These are phyloP conservation scores for Melospiza melodia DNA, from an alignment of 2,113 vertebrate genomes.

Conservation along the genomic window DNA sequence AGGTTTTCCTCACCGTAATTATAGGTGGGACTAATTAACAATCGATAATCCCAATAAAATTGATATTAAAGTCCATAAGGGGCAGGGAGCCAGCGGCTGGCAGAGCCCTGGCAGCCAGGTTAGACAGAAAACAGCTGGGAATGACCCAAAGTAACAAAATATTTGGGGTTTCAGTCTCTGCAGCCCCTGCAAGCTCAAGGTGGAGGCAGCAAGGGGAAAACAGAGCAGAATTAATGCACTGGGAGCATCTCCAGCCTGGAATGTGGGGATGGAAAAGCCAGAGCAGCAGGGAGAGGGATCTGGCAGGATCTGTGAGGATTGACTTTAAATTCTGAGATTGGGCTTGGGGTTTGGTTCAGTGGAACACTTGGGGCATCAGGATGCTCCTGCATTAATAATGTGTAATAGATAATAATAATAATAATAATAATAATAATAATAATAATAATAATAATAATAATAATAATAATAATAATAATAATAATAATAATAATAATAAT, in stretches of 20 bases:
- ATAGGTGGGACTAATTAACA: neutral
- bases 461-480: neutral
- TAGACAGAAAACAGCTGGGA: neutral
- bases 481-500: too few relatives aligned
- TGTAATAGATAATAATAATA: neutral
- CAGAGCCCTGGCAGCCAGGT: neutral
- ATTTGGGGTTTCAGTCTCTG: neutral
- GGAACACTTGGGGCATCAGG: neutral
- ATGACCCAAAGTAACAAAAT: neutral
- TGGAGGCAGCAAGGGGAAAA: neutral
- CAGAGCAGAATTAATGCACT: neutral
- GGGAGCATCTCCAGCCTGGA: neutral
- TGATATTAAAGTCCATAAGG: neutral
- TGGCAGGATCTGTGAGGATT: neutral
- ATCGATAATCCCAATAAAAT: neutral
- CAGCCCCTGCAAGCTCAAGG: neutral
- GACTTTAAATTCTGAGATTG: accelerated
- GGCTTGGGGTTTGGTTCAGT: neutral
- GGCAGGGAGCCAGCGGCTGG: neutral
- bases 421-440: too few relatives aligned
- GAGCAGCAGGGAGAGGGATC: neutral
- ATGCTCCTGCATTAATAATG: neutral
- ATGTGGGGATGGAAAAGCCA: neutral
- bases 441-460: too few relatives aligned
- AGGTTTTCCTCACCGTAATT: neutral